Base-by-base conservation (phyloP, 1,140 invertebrate genomes). In the Anoplolepis gracilipes region DNA sequence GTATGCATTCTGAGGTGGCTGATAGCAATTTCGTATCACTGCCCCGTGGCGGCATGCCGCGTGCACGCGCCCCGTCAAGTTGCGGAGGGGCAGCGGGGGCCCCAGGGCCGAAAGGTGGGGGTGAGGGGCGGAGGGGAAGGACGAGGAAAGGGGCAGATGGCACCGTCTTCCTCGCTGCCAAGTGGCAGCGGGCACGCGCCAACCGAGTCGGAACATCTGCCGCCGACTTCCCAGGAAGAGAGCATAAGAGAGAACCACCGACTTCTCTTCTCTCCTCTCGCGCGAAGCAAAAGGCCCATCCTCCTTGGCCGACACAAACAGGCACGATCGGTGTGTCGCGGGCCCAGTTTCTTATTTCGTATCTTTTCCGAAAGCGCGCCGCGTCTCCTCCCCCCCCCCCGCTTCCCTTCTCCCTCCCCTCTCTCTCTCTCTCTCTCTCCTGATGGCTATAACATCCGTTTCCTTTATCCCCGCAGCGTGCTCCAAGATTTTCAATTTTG, bases 171-270 rank as follows among this genome's bases (percentile, higher is more conserved):
- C 91, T 94, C 92, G 93, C 93, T 93, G 93, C 94, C 93, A 94
- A 94, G 94, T 95, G 93, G 93, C 94, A 94, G 93, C 92, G 92
- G 93, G 93, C 93, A 93, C 92, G 93, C 92, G 93, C 88, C 88
- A 90, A 88, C 92, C 92, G 90, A 90, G 84, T 90, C 88, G 77
- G 89, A 94, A 94, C 94, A 93, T 94, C 93, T 94, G 93, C 93
- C 92, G 90, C 90, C 91, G 46, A 88, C 77, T 90, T 90, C 87
- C 88, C 89, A 89, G 88, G 88, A 90, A 53, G 33, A 70, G 64
- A 81, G 87, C 89, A 91, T 88, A 87, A 91, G 86, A 90, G 88
- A 90, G 88, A 91, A 89, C 90, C 90, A 91, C 90, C 88, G 87
- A 91, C 90, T 81, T 70, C 64, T 81, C 78, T 62, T 22, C 49